phyloP scores from a whole-genome alignment of 1,140 invertebrate species.

The Pseudoatta argentina region DNA sequence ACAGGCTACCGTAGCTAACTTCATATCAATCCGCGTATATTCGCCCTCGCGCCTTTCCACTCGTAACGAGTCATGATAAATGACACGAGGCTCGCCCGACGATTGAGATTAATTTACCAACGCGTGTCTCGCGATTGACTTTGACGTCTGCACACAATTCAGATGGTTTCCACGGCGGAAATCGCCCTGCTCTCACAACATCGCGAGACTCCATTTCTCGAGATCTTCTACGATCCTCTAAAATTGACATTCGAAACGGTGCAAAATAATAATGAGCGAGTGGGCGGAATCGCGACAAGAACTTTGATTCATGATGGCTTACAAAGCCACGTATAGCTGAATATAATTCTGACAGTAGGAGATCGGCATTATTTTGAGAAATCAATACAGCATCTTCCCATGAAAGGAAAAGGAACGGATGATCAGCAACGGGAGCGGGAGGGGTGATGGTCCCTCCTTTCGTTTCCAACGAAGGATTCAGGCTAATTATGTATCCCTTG shows the following conservation, averaged over 20 bases:
- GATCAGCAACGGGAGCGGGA: slow-evolving; percentile 23
- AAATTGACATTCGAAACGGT: background rate
- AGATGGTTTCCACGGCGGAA: slow-evolving; percentile 1
- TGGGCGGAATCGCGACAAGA: background rate
- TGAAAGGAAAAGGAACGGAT: slow-evolving; percentile 32
- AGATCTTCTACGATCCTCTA: background rate
- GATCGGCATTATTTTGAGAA: slow-evolving; percentile 61
- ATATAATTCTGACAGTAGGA: background rate
- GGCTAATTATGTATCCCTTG: slow-evolving; percentile 85
- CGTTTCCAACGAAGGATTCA: slow-evolving; percentile 68
- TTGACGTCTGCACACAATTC: slow-evolving; percentile 50
- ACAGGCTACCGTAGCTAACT: slow-evolving; percentile 82
- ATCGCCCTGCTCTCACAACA: background rate
- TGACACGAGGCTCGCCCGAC: slow-evolving; percentile 72
- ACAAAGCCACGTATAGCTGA: background rate
- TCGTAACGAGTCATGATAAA: slow-evolving; percentile 82
- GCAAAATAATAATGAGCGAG: background rate
- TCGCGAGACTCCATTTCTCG: background rate
- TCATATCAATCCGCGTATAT: slow-evolving; percentile 82
- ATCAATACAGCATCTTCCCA: slow-evolving; percentile 56
- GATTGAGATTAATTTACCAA: slow-evolving; percentile 82
- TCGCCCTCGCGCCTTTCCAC: slow-evolving; percentile 67
- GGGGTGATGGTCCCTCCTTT: slow-evolving; percentile 27
- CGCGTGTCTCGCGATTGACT: slow-evolving; percentile 64
- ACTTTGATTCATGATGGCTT: background rate